These are phyloP conservation scores for Columba livia DNA, from an alignment of 2,113 vertebrate species.

Conservation along the genomic window DNA sequence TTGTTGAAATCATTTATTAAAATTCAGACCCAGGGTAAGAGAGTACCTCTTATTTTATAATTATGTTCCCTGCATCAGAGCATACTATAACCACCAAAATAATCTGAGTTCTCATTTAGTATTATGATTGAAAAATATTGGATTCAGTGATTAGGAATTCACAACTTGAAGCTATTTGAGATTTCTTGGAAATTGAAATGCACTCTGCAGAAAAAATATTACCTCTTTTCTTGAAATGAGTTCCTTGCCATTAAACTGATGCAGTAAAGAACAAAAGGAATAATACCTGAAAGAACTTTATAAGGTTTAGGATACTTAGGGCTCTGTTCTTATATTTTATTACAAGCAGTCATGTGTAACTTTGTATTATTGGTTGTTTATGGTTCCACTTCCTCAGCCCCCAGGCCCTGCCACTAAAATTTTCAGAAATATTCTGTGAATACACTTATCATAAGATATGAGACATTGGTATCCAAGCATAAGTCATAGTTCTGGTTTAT, in stretches of 20 bases:
- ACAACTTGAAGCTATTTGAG: neutral
- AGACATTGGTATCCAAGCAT: neutral
- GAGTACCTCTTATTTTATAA: neutral
- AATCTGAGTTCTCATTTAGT: neutral
- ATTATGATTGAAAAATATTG: conserved; percentile 14
- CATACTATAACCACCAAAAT: neutral
- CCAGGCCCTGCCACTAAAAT: neutral
- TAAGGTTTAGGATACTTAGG: neutral
- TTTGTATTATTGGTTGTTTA: conserved; percentile 7
- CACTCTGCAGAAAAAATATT: neutral
- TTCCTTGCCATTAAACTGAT: conserved; percentile 3
- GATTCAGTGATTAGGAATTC: neutral
- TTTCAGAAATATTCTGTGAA: neutral
- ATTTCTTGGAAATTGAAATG: neutral
- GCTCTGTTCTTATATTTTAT: neutral
- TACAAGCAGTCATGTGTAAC: neutral
- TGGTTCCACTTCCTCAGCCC: neutral
- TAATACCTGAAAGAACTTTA: neutral
- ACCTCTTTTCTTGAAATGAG: neutral
- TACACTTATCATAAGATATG: neutral
- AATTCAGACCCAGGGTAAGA: neutral
- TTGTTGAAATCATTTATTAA: neutral
- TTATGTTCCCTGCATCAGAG: neutral
- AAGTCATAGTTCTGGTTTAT: neutral
- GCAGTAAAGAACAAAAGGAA: neutral